Conservation (phyloP, 2,113 vertebrate species). For the Vanacampus margaritifer region DNA sequence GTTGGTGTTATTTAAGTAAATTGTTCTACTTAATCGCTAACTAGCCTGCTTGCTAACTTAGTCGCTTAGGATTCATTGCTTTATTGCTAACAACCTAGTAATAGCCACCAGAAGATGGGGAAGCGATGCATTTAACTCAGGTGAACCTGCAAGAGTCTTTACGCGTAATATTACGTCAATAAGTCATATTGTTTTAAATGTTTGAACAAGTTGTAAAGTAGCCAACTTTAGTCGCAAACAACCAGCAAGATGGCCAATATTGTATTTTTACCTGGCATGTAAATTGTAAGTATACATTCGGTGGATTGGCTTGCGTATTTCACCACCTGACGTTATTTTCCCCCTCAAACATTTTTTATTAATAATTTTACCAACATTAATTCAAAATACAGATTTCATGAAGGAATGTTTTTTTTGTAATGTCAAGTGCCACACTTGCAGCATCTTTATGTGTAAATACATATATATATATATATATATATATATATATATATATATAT, state of each 20-base stretch:
- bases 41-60: slow-evolving; percentile 43
- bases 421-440: not conserved
- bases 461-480: not conserved
- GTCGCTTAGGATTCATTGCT: slow-evolving; percentile 19
- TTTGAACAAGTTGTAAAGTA: slow-evolving; percentile 20
- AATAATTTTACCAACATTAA: not conserved
- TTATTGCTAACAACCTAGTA: slow-evolving; percentile 15
- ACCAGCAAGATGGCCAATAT: slow-evolving; percentile 1
- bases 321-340: not conserved
- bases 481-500: no score
- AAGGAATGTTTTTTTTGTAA: not conserved
- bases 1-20: slow-evolving; percentile 22
- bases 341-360: not conserved
- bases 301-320: not conserved
- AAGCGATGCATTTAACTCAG: not conserved
- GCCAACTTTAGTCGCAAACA: slow-evolving; percentile 14
- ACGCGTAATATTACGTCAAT: not conserved
- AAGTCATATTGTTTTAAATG: not conserved
- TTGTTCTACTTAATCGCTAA: slow-evolving; percentile 19
- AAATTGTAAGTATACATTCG: not conserved
- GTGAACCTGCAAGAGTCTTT: not conserved
- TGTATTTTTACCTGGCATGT: not conserved
- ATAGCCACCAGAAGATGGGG: not conserved
- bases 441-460: not conserved
- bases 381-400: not conserved